These are phyloP conservation scores for Puma concolor DNA, from an alignment of 2,113 vertebrate genomes.

Conservation along the genomic window DNA sequence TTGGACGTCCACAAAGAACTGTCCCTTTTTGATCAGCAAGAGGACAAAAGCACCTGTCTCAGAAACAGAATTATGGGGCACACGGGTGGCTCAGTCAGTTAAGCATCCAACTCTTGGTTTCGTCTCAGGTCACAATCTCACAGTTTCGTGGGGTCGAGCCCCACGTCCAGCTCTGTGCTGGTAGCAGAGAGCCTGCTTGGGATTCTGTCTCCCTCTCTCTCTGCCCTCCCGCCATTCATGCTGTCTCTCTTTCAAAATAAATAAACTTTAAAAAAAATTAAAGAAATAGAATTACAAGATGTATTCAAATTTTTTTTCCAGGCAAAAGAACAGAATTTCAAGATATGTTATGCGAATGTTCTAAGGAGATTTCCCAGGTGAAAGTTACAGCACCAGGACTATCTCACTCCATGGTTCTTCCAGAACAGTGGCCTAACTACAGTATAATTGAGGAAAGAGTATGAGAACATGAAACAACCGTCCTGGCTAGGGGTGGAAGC, in stretches of 20 bases:
- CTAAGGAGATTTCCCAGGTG: not conserved
- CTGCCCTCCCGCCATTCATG: too few species aligned
- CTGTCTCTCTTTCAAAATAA: too few species aligned
- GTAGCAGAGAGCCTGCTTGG: too few species aligned
- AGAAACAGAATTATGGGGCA: not conserved
- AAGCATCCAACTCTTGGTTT: too few species aligned
- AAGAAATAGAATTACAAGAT: not conserved
- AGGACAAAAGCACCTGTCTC: not conserved
- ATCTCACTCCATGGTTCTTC: not conserved
- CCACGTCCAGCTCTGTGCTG: too few species aligned
- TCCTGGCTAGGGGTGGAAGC: not conserved
- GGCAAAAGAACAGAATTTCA: conserved; percentile 21
- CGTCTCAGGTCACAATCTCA: too few species aligned
- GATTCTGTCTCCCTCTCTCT: too few species aligned
- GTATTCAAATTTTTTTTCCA: not conserved
- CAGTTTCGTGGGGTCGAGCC: too few species aligned
- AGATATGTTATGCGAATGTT: not conserved
- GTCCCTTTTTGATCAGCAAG: not conserved
- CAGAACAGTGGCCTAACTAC: too few species aligned
- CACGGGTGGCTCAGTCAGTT: too few species aligned
- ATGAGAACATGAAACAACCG: not conserved
- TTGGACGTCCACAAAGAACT: not conserved
- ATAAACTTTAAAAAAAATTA: too few species aligned
- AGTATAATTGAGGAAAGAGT: fast-evolving
- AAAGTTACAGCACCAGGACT: not conserved